phyloP scores from a whole-genome alignment of 2,888 invertebrate genomes.

The Disparrhopalites patrizii region DNA sequence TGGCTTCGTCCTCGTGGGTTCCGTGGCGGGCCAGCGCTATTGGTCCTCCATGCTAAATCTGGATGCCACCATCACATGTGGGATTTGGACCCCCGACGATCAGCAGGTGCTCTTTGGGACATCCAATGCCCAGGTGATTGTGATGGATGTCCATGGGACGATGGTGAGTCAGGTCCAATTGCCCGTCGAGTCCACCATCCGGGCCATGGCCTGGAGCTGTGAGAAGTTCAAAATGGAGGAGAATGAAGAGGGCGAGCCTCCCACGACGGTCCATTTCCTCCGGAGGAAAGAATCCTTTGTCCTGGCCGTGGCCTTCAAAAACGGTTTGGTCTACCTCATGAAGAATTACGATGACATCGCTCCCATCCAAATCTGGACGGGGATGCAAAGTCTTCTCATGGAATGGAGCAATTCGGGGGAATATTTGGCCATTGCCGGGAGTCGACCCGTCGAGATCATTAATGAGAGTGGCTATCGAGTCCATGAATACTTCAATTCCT shows the following conservation, averaged over 20 bases:
- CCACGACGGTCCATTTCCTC: constrained; percentile 16
- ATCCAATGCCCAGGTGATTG: constrained; percentile 87
- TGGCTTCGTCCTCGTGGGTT: constrained; percentile 96
- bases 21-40: constrained; percentile 93
- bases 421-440: constrained; percentile 83
- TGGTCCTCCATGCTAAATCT: constrained; percentile 97
- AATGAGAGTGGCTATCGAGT: constrained; percentile 45
- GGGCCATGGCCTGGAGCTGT: constrained; percentile 93
- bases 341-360: constrained; percentile 90
- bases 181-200: constrained; percentile 74
- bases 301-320: constrained; percentile 60
- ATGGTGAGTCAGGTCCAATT: constrained; percentile 91
- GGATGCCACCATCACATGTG: constrained; percentile 90
- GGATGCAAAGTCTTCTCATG: constrained; percentile 67
- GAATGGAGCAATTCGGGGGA: constrained; percentile 97
- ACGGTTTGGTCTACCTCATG: constrained; percentile 83
- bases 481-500: constrained; percentile 67
- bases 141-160: constrained; percentile 94
- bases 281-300: constrained; percentile 43
- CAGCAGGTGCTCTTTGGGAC: constrained; percentile 83
- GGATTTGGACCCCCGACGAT: constrained; percentile 67
- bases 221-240: constrained; percentile 98
- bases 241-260: constrained; percentile 64
- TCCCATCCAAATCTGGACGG: constrained; percentile 78
- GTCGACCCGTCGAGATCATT: constrained; percentile 47